phyloP scores from a whole-genome alignment of 2,888 invertebrate species.

The Drosophila suboccidentalis region DNA sequence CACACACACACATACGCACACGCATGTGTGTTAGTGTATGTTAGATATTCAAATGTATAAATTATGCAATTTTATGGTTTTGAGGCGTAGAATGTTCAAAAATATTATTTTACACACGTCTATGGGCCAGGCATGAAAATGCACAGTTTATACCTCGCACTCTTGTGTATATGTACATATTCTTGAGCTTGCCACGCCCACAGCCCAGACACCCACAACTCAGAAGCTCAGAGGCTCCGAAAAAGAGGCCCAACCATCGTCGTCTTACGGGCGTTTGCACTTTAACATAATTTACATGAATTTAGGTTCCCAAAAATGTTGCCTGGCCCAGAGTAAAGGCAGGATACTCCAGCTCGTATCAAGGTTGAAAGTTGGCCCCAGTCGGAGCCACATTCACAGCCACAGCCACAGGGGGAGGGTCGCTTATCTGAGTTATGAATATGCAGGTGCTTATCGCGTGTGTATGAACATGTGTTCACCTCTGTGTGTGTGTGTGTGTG shows the following conservation, averaged over 20 bases:
- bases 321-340: constrained; percentile 27
- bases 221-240: constrained; percentile 8
- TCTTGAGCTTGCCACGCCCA: constrained; percentile 33
- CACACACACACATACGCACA: constrained; percentile 7
- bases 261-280: constrained; percentile 57
- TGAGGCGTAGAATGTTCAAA: constrained; percentile 73
- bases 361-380: constrained; percentile 57
- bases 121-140: constrained; percentile 58
- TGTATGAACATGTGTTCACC: constrained; percentile 27
- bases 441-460: constrained; percentile 77
- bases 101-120: constrained; percentile 79
- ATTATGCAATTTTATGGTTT: constrained; percentile 80
- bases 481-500: constrained; percentile 1
- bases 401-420: constrained; percentile 29
- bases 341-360: constrained; percentile 40
- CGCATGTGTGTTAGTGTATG: constrained; percentile 24
- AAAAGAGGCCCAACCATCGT: constrained; percentile 9
- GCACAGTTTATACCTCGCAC: constrained; percentile 44
- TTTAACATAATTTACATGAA: constrained; percentile 79
- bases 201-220: neutral
- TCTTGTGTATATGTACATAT: neutral
- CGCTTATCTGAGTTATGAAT: constrained; percentile 80
- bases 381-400: constrained; percentile 29
- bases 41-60: constrained; percentile 77
- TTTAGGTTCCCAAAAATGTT: constrained; percentile 63